Percentiles rank a stretch among this genome's conserved stretches.
Evolutionary conservation across 1,140 invertebrate genomes (phyloP).

Genomic region (Pteromalus puparum): DNA sequence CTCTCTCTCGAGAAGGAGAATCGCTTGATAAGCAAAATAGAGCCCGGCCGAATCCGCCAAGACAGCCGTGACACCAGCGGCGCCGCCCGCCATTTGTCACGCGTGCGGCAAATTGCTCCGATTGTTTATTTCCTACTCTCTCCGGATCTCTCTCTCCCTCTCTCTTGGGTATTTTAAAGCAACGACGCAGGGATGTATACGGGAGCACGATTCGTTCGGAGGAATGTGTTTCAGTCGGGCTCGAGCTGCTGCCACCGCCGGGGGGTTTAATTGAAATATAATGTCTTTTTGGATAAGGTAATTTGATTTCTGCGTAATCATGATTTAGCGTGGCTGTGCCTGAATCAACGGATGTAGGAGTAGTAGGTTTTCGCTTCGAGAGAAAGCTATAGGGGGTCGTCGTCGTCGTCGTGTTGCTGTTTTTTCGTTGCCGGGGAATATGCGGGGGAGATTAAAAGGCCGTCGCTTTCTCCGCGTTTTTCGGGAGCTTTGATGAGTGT

Average conservation of each 20-base stretch:
- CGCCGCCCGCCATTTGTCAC: conserved; percentile 39
- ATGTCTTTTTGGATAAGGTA: conserved; percentile 38
- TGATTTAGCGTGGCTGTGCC: conserved; percentile 3
- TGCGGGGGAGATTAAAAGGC: too few species aligned
- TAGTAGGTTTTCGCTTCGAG: background rate
- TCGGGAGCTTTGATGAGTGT: too few species aligned
- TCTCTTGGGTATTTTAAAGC: background rate
- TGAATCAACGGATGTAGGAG: background rate
- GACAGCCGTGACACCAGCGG: conserved; percentile 12
- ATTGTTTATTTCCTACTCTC: conserved; percentile 46
- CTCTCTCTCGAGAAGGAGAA: background rate
- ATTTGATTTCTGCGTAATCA: conserved; percentile 42
- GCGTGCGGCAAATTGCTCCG: conserved; percentile 25
- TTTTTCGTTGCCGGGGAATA: background rate
- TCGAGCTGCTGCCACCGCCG: background rate
- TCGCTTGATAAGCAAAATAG: conserved; percentile 48
- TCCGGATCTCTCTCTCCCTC: conserved; percentile 3
- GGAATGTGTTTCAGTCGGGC: conserved; percentile 10
- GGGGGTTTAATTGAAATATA: conserved; percentile 48
- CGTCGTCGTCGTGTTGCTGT: background rate
- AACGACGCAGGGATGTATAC: background rate
- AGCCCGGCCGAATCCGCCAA: conserved; percentile 34
- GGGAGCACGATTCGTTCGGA: background rate
- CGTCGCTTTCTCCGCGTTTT: too few species aligned
- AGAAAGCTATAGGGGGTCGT: background rate